Evolutionary conservation across 2,888 invertebrate species (phyloP).

Genomic region (Drosophila trichaetosa): DNA sequence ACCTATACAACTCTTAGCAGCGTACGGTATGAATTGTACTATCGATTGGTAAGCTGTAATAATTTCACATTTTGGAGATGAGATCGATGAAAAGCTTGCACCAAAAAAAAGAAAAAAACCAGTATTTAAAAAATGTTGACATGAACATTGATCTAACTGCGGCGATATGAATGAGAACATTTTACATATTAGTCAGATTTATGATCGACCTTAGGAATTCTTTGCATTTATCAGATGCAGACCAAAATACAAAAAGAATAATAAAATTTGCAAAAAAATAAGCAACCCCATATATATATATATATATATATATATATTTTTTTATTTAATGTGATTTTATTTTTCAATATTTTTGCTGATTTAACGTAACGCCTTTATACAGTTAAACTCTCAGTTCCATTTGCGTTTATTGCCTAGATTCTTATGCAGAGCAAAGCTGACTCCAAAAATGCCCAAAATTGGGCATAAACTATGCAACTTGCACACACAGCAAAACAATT

Average conservation of each 20-base stretch:
- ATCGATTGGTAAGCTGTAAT: slow-evolving; percentile 1
- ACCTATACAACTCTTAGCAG: slow-evolving; percentile 13
- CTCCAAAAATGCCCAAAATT: neutral
- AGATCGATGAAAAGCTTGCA: neutral
- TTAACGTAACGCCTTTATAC: neutral
- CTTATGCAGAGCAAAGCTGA: neutral
- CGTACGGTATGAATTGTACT: slow-evolving; percentile 1
- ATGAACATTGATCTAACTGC: neutral
- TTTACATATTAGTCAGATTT: neutral
- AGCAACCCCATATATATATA: neutral
- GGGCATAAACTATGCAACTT: neutral
- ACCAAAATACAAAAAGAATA: neutral
- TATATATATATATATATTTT: neutral
- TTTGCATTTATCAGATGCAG: neutral
- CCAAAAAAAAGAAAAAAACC: neutral
- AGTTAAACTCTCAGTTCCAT: neutral
- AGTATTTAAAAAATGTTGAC: neutral
- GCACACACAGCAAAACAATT: neutral
- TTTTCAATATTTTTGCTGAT: neutral
- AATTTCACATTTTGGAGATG: neutral
- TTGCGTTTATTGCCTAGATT: neutral
- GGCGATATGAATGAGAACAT: neutral
- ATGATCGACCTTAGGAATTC: neutral
- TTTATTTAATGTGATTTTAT: neutral
- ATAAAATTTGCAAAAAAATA: neutral